Base-by-base conservation (phyloP, 1,140 invertebrate species). In the Arion vulgaris region DNA sequence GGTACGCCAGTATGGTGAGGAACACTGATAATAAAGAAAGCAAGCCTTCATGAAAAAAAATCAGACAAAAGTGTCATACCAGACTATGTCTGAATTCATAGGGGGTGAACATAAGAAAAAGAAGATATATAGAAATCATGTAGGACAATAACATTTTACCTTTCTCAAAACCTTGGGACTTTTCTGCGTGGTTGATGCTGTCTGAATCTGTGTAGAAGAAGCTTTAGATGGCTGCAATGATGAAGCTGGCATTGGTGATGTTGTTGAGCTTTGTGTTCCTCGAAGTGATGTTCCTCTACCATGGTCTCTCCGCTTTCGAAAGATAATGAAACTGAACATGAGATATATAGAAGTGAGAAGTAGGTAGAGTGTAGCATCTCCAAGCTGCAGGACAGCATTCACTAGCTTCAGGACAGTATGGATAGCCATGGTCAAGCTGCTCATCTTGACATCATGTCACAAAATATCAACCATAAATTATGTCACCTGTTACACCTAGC, bases 251-350 rank as follows among this genome's bases (percentile, higher is more conserved):
- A 7, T 28, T 32, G 11, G 28, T 28, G 62, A 7, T 32, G 62
- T 17, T 32, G 62, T 7, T 32, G 62, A 32, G 11, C 5, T 7
- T 15, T n/a, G 11, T 66, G n/a, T 34, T 84, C 73, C 88, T 78
- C 57, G 87, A 84, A 53, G 28, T 4, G 73, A 53, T 4, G 73
- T 32, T 36, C 49, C 73, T 32, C 73, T 9, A 82, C 86, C 83
- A 62, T 89, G 86, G 82, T 89, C 85, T 73, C 87, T 84, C 81
- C 87, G 86, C 86, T 88, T 87, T 71, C 85, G 88, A 79, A 84
- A 87, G 80, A 87, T 86, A 45, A 86, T 51, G 66, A 85, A 72
- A 41, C 80, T 75, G 72, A 85, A 81, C 53, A 84, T 82, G n/a
- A 88, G 39, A 78, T 83, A 84, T 38, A 85, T 81, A 28, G 82